phyloP scores from a whole-genome alignment of 1,140 invertebrate species.

The Drosophila kurseongensis region DNA sequence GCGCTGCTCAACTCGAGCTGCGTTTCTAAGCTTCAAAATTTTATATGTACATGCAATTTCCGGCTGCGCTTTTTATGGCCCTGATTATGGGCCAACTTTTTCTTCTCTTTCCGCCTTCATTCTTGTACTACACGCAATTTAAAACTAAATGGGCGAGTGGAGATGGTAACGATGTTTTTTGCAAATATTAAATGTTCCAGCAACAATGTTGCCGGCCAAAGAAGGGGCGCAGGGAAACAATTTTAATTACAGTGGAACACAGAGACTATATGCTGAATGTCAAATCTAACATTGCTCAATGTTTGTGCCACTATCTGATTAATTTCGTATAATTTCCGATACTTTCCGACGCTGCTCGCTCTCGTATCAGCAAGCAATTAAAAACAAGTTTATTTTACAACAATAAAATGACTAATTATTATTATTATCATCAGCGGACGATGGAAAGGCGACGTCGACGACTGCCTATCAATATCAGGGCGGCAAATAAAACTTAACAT shows the following conservation, averaged over 20 bases:
- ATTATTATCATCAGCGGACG: conserved; percentile 70
- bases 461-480: conserved; percentile 65
- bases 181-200: conserved; percentile 56
- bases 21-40: conserved; percentile 43
- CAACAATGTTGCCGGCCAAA: conserved; percentile 42
- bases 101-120: conserved; percentile 16
- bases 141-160: conserved; percentile 51
- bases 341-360: conserved; percentile 26
- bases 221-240: conserved; percentile 1
- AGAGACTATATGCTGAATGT: conserved; percentile 14
- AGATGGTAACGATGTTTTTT: conserved; percentile 27
- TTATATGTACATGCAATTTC: conserved; percentile 63
- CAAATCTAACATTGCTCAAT: conserved; percentile 34
- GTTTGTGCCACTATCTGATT: conserved; percentile 35
- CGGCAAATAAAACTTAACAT: conserved; percentile 79
- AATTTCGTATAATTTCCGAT: conserved; percentile 52
- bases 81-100: conserved; percentile 54
- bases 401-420: conserved; percentile 82
- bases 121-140: conserved; percentile 56
- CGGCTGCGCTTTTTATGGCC: conserved; percentile 49
- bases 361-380: conserved; percentile 67
- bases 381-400: conserved; percentile 82
- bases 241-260: conserved; percentile 31
- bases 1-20: conserved; percentile 44
- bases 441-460: conserved; percentile 12